A percentile compares a stretch with the other conserved stretches of the same genome.
These are phyloP conservation scores for Drosophila truncata DNA, from an alignment of 1,140 invertebrate species.

Conservation along the genomic window DNA sequence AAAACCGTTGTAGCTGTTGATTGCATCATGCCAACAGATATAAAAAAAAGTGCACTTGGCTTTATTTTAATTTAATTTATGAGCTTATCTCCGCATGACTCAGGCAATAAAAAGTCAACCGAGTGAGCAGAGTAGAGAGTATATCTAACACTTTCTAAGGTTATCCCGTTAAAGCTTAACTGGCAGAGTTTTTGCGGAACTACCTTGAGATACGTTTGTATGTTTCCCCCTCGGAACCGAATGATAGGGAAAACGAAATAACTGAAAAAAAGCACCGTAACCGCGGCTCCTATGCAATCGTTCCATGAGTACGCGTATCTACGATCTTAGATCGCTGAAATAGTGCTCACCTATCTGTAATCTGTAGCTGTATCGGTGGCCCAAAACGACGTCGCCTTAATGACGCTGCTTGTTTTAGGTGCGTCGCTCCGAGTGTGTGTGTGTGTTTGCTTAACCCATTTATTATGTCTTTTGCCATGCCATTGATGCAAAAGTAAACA, in stretches of 20 bases:
- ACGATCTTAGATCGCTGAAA: constrained; percentile 45
- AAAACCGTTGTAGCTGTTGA: neutral
- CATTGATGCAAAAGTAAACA: constrained; percentile 64
- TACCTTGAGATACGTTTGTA: constrained; percentile 32
- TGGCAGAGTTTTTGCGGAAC: constrained; percentile 43
- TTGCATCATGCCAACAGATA: constrained; percentile 18
- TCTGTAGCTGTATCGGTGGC: constrained; percentile 5
- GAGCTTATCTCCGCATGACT: constrained; percentile 20
- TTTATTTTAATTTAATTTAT: constrained; percentile 37
- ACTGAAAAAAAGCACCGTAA: constrained; percentile 39
- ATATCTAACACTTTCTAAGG: constrained; percentile 39
- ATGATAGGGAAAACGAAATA: constrained; percentile 41
- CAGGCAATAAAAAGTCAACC: constrained; percentile 29
- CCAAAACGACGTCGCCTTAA: constrained; percentile 38
- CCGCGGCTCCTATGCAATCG: constrained; percentile 27
- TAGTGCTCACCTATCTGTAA: constrained; percentile 19
- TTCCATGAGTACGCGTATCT: constrained; percentile 30
- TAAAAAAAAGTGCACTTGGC: constrained; percentile 9
- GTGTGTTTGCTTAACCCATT: constrained; percentile 58
- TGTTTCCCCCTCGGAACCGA: constrained; percentile 20
- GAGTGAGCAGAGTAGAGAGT: constrained; percentile 10
- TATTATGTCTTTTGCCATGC: constrained; percentile 59
- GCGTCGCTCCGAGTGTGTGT: neutral
- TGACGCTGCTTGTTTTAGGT: constrained; percentile 46
- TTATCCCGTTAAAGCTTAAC: constrained; percentile 31